Evolutionary conservation across 2,113 vertebrate species (phyloP), one percentile per base, ranked within the genome.

Genomic region (Dromiciops gliroides): DNA sequence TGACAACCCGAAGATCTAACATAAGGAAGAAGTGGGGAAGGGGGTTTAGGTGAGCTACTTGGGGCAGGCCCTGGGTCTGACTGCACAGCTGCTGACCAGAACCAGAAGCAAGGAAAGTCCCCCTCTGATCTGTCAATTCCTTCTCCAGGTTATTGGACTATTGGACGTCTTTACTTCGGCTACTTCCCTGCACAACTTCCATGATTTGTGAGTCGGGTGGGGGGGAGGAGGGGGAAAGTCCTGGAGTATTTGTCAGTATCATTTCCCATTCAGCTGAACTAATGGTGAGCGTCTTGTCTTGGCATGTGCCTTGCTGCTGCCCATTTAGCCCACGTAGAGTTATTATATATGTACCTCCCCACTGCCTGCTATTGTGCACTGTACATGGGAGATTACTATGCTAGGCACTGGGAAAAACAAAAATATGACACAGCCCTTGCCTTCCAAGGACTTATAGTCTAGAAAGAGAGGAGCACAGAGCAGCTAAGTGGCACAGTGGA

Each of bases 111-210:
- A 19, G 0, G 0, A 23, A 48, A 47, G 44, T 23, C 51, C 10
- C 2, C 51, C 52, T 52, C 95, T 97, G 60, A 97, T 31, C 67
- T 51, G 48, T 23, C 7, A 50, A 96, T 75, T 97, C 95, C 60
- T 88, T 95, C 91, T 44, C 22, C 96, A 99, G 99, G 99, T 99
- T 95, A 99, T 99, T 22, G 99, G 99, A 83, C 98, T 99, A 75
- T 98, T 99, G 10, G 99, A 99, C 93, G 99, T 99, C 97, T 99
- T 99, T 98, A 99, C 99, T 51, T 98, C 99, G 6, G 99, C 99
- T 67, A 89, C 98, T 25, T 98, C 98, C 94, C 98, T 99, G 47
- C 99, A 99, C 2, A 98, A 98, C 90, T 99, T 99, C 96, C 99
- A 99, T 44, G 99, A 99, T 97, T 99, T 99, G 99, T 99, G 98